Percentiles rank a stretch among this genome's conserved stretches.
Conservation (phyloP, 2,797 vertebrate species). For the Meda fulgida region DNA sequence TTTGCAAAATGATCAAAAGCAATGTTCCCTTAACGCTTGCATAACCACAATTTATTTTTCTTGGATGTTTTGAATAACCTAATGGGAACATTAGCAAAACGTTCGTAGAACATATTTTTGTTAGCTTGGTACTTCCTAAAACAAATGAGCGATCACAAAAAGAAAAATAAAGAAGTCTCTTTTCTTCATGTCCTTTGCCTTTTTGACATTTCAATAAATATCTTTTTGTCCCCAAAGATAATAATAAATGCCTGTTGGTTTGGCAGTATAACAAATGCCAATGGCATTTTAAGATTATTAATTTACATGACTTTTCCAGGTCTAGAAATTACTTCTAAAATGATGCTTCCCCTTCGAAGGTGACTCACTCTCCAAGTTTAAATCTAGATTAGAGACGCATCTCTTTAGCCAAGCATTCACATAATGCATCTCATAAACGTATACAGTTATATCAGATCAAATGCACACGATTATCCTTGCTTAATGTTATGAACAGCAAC, state of each 20-base stretch:
- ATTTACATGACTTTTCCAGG: too few species aligned
- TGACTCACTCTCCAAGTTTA: too few species aligned
- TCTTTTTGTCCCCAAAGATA: neutral
- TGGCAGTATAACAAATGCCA: neutral
- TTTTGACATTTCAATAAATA: neutral
- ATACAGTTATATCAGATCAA: too few species aligned
- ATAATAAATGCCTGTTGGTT: slow-evolving; percentile 28
- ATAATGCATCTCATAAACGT: too few species aligned
- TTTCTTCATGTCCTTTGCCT: neutral
- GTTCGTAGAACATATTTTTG: neutral
- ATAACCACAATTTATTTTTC: neutral
- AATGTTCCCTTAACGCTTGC: neutral
- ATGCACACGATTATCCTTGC: too few species aligned
- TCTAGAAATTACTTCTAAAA: too few species aligned
- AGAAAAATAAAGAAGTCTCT: neutral
- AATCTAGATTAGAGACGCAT: too few species aligned
- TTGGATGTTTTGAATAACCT: too few species aligned
- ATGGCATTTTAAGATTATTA: too few species aligned
- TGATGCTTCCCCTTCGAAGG: too few species aligned
- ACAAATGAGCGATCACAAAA: neutral
- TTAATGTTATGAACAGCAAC: neutral
- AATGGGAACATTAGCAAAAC: too few species aligned
- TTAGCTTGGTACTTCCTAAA: neutral
- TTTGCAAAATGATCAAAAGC: neutral
- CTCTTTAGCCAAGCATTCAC: too few species aligned